These are phyloP conservation scores for Leptinotarsa haldemani DNA, from an alignment of 2,888 invertebrate species.

Conservation along the genomic window DNA sequence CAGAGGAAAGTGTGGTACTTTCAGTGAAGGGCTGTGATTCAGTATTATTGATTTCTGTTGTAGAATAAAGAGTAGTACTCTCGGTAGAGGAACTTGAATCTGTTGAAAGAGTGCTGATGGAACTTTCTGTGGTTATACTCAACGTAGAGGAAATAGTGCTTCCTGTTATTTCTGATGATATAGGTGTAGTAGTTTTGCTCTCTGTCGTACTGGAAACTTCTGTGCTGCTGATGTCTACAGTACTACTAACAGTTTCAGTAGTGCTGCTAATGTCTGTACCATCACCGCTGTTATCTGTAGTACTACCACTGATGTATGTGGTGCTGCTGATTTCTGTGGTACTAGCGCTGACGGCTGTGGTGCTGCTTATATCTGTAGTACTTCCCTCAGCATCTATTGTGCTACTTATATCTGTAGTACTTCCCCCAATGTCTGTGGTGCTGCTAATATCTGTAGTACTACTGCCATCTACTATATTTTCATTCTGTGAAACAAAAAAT, in stretches of 20 bases:
- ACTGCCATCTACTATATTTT: neutral
- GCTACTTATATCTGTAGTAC: too few relatives aligned
- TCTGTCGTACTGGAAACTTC: slow-evolving; percentile 1
- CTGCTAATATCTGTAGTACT: slow-evolving; percentile 1
- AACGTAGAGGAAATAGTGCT: slow-evolving; percentile 31
- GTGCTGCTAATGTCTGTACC: too few relatives aligned
- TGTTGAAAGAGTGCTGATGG: slow-evolving; percentile 24
- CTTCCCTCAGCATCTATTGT: neutral
- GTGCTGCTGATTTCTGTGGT: too few relatives aligned
- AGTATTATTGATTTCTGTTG: slow-evolving; percentile 34
- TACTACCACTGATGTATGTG: neutral
- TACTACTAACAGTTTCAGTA: neutral
- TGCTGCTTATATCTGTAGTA: too few relatives aligned
- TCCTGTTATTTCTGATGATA: slow-evolving; percentile 26
- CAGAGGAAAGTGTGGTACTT: slow-evolving; percentile 6
- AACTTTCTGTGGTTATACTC: slow-evolving; percentile 16
- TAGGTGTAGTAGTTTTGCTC: neutral
- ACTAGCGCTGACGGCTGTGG: too few relatives aligned
- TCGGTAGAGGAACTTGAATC: slow-evolving; percentile 29
- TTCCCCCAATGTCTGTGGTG: neutral
- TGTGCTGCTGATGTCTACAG: neutral
- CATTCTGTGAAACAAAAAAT: neutral
- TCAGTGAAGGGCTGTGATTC: neutral
- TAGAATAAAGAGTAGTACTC: slow-evolving; percentile 23
- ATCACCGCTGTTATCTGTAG: neutral